Conservation (phyloP, 2,797 vertebrate genomes). For the Clamator glandarius region DNA sequence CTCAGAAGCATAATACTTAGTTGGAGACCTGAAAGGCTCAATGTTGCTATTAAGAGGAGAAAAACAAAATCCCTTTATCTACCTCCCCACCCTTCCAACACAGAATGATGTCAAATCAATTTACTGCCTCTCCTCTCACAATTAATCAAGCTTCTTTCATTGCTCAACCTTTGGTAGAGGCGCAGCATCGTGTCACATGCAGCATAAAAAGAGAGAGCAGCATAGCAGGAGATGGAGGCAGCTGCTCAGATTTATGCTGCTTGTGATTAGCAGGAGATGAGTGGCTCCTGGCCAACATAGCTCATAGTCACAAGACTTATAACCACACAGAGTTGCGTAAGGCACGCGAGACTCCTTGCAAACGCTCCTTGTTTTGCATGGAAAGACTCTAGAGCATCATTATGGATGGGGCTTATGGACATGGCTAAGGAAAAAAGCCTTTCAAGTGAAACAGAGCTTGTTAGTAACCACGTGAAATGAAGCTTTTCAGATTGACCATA, state of each 20-base stretch:
- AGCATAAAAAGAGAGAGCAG: constrained; percentile 7
- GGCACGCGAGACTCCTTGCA: constrained; percentile 27
- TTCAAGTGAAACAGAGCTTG: background rate
- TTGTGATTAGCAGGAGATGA: constrained; percentile 44
- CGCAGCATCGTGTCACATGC: background rate
- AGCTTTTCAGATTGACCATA: background rate
- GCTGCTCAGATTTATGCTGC: constrained; percentile 50
- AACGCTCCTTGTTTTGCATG: constrained; percentile 2
- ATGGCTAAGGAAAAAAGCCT: background rate
- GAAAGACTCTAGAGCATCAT: background rate
- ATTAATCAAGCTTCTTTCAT: constrained; percentile 8
- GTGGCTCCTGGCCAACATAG: constrained; percentile 61
- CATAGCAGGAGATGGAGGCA: background rate
- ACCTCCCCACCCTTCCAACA: background rate
- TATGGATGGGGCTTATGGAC: background rate
- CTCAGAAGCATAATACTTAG: background rate
- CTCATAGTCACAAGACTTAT: constrained; percentile 72
- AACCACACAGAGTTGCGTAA: constrained; percentile 60
- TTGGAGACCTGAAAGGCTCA: background rate
- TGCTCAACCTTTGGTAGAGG: constrained; percentile 38
- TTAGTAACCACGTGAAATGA: background rate
- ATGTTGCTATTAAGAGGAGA: background rate
- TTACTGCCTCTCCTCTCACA: constrained; percentile 25
- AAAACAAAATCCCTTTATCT: constrained; percentile 42
- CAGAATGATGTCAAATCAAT: constrained; percentile 37